Evolutionary conservation across 1,140 invertebrate genomes (phyloP).

Genomic region (Pomacea maculata): DNA sequence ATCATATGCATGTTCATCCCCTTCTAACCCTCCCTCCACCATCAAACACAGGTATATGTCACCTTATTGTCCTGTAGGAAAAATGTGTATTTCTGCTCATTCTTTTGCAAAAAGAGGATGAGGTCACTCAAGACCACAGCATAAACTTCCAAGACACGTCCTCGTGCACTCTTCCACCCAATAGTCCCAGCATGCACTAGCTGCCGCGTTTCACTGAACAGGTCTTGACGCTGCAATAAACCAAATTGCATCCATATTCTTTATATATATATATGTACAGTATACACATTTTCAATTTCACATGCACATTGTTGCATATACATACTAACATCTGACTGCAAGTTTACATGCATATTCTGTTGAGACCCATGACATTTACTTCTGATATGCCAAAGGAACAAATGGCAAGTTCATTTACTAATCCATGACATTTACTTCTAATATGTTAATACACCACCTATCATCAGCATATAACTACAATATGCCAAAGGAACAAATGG

Average conservation of each 20-base stretch:
- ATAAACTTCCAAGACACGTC: conserved; percentile 71
- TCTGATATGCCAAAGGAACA: too few relatives aligned
- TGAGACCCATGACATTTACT: not conserved
- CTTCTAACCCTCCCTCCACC: too few relatives aligned
- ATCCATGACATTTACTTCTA: too few relatives aligned
- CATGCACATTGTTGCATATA: not conserved
- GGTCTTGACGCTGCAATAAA: conserved; percentile 80
- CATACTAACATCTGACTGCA: not conserved
- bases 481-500: too few relatives aligned
- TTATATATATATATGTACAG: not conserved
- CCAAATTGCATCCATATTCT: not conserved
- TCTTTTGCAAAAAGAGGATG: conserved; percentile 89
- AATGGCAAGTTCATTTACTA: too few relatives aligned
- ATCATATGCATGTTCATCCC: not conserved
- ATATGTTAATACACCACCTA: too few relatives aligned
- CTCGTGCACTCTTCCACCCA: conserved; percentile 64
- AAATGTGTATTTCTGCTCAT: conserved; percentile 76
- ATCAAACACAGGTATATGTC: not conserved
- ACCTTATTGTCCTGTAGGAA: conserved; percentile 69
- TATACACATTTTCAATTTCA: not conserved
- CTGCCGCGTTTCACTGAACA: conserved; percentile 82
- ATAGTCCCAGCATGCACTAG: conserved; percentile 68
- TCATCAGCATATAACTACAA: too few relatives aligned
- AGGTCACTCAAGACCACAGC: conserved; percentile 91
- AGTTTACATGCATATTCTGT: not conserved